Conservation (phyloP, 2,888 invertebrate genomes). For the Adineta ricciae region DNA sequence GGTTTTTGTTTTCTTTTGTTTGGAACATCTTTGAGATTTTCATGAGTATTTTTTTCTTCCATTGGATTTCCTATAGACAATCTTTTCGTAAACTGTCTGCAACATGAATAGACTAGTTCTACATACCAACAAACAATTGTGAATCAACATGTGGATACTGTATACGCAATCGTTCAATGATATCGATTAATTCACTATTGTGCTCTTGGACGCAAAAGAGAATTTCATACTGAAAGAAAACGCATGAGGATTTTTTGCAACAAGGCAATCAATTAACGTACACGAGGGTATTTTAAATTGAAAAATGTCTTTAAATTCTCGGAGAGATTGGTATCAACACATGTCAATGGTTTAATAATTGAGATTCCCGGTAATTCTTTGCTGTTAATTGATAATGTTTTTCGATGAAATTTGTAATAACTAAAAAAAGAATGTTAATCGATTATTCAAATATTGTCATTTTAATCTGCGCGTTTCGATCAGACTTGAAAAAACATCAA, state of each 20-base stretch:
- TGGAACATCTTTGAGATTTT: not conserved
- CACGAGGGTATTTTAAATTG: constrained; percentile 43
- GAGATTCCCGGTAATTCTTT: constrained; percentile 44
- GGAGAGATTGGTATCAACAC: constrained; percentile 46
- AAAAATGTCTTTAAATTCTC: constrained; percentile 48
- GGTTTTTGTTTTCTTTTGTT: not conserved
- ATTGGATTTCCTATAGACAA: not conserved
- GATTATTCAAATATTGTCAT: too few relatives aligned
- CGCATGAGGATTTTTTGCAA: not conserved
- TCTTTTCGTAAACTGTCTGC: too few relatives aligned
- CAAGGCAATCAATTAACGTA: not conserved
- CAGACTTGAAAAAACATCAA: too few relatives aligned
- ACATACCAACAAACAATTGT: constrained; percentile 41
- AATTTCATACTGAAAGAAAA: constrained; percentile 42
- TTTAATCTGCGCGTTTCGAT: too few relatives aligned
- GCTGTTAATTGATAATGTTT: not conserved
- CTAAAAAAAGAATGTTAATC: not conserved
- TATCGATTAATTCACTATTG: constrained; percentile 44
- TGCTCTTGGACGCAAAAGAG: constrained; percentile 48
- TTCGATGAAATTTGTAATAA: not conserved
- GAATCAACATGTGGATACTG: constrained; percentile 45
- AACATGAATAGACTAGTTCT: constrained; percentile 9
- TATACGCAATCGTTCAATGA: constrained; percentile 42
- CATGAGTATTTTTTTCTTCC: not conserved
- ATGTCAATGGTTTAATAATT: constrained; percentile 49